These are phyloP conservation scores for Hydractinia echinata DNA, from an alignment of 30 jellyfish, hydroid and myxozoan species.

Conservation along the genomic window DNA sequence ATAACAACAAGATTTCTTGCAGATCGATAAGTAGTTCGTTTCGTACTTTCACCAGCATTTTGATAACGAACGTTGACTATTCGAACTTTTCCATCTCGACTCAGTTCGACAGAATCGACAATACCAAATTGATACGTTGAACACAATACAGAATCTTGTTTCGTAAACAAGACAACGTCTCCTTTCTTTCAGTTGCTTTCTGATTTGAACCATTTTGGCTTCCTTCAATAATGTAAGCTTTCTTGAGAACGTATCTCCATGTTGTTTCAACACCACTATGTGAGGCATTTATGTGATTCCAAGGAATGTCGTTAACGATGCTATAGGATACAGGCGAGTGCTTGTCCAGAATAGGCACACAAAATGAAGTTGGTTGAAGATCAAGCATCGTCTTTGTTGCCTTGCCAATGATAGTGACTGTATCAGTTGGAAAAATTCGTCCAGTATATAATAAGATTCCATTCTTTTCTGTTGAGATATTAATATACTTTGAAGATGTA, in stretches of 20 bases:
- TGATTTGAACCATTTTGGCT: neutral
- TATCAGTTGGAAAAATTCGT: constrained; percentile 14
- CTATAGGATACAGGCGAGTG: constrained; percentile 7
- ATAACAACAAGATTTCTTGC: constrained; percentile 3
- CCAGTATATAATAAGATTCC: neutral
- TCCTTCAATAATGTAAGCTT: constrained; percentile 25
- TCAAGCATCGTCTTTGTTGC: no score
- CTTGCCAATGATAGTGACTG: no score
- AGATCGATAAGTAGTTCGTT: constrained; percentile 15
- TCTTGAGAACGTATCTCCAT: constrained; percentile 14
- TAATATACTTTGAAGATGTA: neutral
- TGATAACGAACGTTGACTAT: neutral
- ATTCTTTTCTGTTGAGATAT: constrained; percentile 10
- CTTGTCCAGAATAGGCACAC: no score
- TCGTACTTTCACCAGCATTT: neutral
- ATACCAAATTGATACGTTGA: neutral
- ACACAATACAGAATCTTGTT: neutral
- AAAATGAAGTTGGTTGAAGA: no score
- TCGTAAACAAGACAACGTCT: neutral
- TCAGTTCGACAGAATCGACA: neutral
- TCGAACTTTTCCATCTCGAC: neutral
- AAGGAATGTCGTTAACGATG: neutral
- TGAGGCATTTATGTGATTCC: neutral
- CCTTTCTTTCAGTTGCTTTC: neutral
- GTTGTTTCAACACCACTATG: constrained; percentile 11